A percentile compares a stretch with the other conserved stretches of the same genome.
phyloP scores from a whole-genome alignment of 2,888 invertebrate species.

The Tigriopus californicus region DNA sequence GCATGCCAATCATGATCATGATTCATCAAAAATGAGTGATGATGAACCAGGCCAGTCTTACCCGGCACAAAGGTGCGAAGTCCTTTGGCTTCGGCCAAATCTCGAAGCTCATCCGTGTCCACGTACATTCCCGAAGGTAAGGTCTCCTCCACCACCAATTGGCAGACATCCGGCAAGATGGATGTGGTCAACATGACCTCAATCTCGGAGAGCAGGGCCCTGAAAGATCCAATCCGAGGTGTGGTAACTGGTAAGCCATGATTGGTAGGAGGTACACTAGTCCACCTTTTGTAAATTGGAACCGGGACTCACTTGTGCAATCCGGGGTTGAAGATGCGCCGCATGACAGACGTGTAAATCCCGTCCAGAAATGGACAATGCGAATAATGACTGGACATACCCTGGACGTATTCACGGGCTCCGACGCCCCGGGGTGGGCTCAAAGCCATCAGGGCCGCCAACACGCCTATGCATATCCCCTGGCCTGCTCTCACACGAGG shows the following conservation, averaged over 20 bases:
- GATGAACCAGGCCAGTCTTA: too few relatives aligned
- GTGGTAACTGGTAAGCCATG: too few relatives aligned
- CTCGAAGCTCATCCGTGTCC: conserved; percentile 1
- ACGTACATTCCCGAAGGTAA: conserved; percentile 9
- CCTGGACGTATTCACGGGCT: too few relatives aligned
- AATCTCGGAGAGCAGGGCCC: conserved; percentile 2
- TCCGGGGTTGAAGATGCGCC: conserved; percentile 5
- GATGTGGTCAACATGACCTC: conserved; percentile 10
- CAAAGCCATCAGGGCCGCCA: too few relatives aligned
- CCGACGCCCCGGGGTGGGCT: too few relatives aligned
- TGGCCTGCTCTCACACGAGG: too few relatives aligned
- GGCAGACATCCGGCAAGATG: background rate
- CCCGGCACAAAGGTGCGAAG: background rate
- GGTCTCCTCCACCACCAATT: conserved; percentile 2
- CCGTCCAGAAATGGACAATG: background rate
- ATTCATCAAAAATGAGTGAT: too few relatives aligned
- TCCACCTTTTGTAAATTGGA: too few relatives aligned
- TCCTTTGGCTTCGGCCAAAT: background rate
- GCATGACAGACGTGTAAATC: background rate
- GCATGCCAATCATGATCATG: too few relatives aligned
- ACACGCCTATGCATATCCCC: too few relatives aligned
- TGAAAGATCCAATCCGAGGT: background rate
- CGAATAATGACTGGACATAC: background rate
- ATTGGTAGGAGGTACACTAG: too few relatives aligned
- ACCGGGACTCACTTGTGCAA: conserved; percentile 2